Percentiles rank a stretch among this genome's conserved stretches.
These are phyloP conservation scores for Scaptomyza graminum DNA, from an alignment of 1,140 invertebrate genomes.

Conservation along the genomic window DNA sequence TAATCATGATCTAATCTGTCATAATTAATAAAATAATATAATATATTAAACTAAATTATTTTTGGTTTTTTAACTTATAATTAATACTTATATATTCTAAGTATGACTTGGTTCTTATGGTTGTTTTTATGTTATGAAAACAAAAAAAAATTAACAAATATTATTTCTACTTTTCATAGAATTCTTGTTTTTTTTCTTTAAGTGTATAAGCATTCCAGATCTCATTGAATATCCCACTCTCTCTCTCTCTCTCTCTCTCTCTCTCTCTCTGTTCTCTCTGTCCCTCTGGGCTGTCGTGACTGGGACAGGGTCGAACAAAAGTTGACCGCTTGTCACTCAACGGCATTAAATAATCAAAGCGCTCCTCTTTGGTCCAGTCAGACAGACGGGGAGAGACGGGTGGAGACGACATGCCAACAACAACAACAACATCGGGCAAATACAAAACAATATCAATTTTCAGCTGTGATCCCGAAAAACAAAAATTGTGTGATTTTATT, in stretches of 20 bases:
- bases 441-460: conserved; percentile 29
- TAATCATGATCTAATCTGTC: too few relatives aligned
- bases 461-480: conserved; percentile 16
- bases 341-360: conserved; percentile 78
- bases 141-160: too few relatives aligned
- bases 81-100: too few relatives aligned
- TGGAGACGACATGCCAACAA: conserved; percentile 66
- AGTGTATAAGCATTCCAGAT: not conserved
- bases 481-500: conserved; percentile 56
- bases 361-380: conserved; percentile 10
- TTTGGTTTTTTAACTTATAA: too few relatives aligned
- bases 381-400: too few relatives aligned
- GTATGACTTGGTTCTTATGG: too few relatives aligned
- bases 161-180: too few relatives aligned
- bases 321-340: conserved; percentile 35
- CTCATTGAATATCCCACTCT: too few relatives aligned
- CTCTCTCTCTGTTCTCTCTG: not conserved
- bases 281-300: conserved; percentile 27
- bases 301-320: not conserved
- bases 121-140: too few relatives aligned
- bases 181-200: too few relatives aligned
- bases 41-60: too few relatives aligned
- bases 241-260: not conserved
- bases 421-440: not conserved
- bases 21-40: too few relatives aligned